Conservation (phyloP, 1,140 invertebrate genomes). For the Drosophila simulans region DNA sequence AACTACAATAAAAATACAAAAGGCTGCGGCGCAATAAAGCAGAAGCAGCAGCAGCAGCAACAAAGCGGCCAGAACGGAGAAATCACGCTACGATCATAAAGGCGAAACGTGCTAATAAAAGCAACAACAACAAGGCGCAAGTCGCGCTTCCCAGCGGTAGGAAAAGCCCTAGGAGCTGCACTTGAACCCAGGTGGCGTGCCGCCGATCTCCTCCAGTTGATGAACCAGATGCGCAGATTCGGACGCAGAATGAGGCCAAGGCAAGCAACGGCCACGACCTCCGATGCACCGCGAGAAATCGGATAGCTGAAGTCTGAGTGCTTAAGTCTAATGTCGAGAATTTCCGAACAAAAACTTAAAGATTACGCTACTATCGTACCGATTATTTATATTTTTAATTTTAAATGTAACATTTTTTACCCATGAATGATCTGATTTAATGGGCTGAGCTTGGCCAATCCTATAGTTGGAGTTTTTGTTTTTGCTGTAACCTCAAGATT, state of each 20-base stretch:
- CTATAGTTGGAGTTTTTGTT: not conserved
- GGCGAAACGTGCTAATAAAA: slow-evolving; percentile 78
- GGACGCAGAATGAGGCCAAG: slow-evolving; percentile 67
- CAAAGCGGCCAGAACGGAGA: slow-evolving; percentile 54
- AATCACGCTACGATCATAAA: slow-evolving; percentile 80
- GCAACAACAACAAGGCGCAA: slow-evolving; percentile 39
- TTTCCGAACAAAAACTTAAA: too few species aligned
- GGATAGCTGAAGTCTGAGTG: not conserved
- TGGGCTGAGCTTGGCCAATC: too few species aligned
- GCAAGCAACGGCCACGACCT: slow-evolving; percentile 49
- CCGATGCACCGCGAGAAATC: slow-evolving; percentile 26
- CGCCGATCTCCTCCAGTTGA: slow-evolving; percentile 1
- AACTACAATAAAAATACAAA: slow-evolving; percentile 65
- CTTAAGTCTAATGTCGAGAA: too few species aligned
- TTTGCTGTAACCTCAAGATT: not conserved
- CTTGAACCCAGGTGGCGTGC: slow-evolving; percentile 36
- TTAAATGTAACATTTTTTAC: not conserved
- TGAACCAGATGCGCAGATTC: slow-evolving; percentile 13
- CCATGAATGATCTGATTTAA: not conserved
- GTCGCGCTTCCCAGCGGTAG: slow-evolving; percentile 16
- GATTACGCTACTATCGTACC: too few species aligned
- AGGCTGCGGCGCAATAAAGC: slow-evolving; percentile 70
- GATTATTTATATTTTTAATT: not conserved
- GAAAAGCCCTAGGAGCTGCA: slow-evolving; percentile 42
- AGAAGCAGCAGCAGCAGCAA: slow-evolving; percentile 28